Conservation (phyloP, 2,888 invertebrate species). For the Drosophila barbarae region DNA sequence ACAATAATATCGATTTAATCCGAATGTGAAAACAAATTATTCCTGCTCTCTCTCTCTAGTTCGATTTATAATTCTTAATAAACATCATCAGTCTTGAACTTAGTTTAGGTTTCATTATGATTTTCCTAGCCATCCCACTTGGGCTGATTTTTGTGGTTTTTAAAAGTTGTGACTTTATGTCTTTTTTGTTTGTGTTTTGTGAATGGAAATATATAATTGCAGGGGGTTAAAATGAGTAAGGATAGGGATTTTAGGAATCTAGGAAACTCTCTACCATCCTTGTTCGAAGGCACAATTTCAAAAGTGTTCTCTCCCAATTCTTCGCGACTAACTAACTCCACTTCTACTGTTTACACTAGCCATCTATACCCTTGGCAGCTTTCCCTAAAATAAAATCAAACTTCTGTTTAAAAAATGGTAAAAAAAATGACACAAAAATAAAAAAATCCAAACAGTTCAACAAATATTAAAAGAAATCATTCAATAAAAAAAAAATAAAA, state of each 20-base stretch:
- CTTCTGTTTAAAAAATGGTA: background rate
- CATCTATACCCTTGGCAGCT: constrained; percentile 10
- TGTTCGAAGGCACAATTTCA: constrained; percentile 74
- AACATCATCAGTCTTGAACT: constrained; percentile 79
- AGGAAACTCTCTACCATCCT: constrained; percentile 52
- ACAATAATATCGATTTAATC: constrained; percentile 52
- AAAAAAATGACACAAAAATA: background rate
- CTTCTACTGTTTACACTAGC: constrained; percentile 44
- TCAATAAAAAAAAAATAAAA: background rate
- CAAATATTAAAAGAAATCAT: background rate
- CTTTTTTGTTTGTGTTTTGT: constrained; percentile 23
- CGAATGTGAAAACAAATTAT: constrained; percentile 48
- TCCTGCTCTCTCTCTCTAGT: background rate
- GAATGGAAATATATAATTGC: constrained; percentile 15
- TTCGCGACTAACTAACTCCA: constrained; percentile 25
- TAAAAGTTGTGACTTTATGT: constrained; percentile 28
- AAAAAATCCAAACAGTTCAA: background rate
- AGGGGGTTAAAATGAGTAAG: background rate
- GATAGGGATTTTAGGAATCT: background rate
- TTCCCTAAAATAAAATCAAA: too few relatives aligned
- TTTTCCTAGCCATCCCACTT: constrained; percentile 7
- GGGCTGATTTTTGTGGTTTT: constrained; percentile 2
- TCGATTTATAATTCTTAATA: constrained; percentile 65
- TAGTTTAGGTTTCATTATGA: constrained; percentile 55
- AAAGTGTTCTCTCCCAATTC: constrained; percentile 46